phyloP scores from a whole-genome alignment of 2,113 vertebrate species.

The Hippolais icterina region DNA sequence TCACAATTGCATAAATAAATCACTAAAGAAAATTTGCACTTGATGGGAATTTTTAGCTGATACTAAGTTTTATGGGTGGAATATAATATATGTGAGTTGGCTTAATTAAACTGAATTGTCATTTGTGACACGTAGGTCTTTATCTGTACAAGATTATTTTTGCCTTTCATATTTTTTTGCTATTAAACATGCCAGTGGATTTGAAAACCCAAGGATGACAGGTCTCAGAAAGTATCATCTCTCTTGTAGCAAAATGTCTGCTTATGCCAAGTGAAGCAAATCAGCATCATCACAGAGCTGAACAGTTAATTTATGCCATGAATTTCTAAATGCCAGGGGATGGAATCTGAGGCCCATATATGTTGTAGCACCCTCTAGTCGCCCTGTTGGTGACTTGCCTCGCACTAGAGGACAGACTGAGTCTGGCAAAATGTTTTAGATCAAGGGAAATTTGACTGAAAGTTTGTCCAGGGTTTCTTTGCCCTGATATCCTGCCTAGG shows the following conservation, averaged over 20 bases:
- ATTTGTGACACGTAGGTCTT: not conserved
- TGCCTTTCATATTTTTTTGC: not conserved
- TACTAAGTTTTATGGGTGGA: conserved; percentile 19
- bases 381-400: not conserved
- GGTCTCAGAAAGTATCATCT: conserved; percentile 1
- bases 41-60: conserved; percentile 50
- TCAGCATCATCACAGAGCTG: not conserved
- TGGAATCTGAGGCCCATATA: not conserved
- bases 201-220: not conserved
- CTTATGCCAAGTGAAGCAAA: conserved; percentile 7
- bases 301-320: conserved; percentile 36
- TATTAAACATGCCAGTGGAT: conserved; percentile 14
- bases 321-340: not conserved
- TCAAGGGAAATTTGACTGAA: not conserved
- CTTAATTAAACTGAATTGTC: conserved; percentile 43
- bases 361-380: conserved; percentile 43
- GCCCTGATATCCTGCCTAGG: rapidly evolving
- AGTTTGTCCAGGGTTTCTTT: not conserved
- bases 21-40: conserved; percentile 50
- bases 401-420: not conserved
- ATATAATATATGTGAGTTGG: not conserved
- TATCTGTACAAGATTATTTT: not conserved
- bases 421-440: not conserved
- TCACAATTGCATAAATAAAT: conserved; percentile 53
- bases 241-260: not conserved